phyloP scores from a whole-genome alignment of 1,140 invertebrate genomes.

The Lucilia cuprina region DNA sequence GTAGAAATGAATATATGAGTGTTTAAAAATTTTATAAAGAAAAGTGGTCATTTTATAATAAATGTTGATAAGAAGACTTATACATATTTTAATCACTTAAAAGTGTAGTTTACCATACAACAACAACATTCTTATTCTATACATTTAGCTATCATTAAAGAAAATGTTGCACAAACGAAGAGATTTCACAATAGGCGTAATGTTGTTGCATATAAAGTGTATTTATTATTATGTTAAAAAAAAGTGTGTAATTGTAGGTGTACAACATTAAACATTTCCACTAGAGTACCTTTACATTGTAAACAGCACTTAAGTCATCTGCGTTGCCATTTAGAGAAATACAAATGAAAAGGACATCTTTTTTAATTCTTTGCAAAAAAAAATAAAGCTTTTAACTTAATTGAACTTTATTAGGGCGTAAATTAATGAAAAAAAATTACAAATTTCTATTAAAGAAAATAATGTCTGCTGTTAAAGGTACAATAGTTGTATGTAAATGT shows the following conservation, averaged over 20 bases:
- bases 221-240: no score
- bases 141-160: not conserved
- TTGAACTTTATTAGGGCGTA: constrained; percentile 10
- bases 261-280: constrained; percentile 38
- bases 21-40: not conserved
- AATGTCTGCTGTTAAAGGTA: not conserved
- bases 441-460: not conserved
- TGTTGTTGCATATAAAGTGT: not conserved
- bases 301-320: not conserved
- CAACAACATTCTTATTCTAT: constrained; percentile 14
- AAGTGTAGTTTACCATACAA: constrained; percentile 41
- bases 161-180: not conserved
- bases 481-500: not conserved
- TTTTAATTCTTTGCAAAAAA: not conserved
- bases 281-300: constrained; percentile 34
- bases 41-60: constrained; percentile 2
- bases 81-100: constrained; percentile 60
- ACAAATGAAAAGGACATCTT: constrained; percentile 6
- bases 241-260: not conserved
- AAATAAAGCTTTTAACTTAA: constrained; percentile 10
- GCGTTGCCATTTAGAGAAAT: not conserved
- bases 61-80: not conserved
- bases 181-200: not conserved
- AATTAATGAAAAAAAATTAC: no score
- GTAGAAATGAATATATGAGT: not conserved